Evolutionary conservation across 2,113 vertebrate species (phyloP).

Genomic region (Charina bottae): DNA sequence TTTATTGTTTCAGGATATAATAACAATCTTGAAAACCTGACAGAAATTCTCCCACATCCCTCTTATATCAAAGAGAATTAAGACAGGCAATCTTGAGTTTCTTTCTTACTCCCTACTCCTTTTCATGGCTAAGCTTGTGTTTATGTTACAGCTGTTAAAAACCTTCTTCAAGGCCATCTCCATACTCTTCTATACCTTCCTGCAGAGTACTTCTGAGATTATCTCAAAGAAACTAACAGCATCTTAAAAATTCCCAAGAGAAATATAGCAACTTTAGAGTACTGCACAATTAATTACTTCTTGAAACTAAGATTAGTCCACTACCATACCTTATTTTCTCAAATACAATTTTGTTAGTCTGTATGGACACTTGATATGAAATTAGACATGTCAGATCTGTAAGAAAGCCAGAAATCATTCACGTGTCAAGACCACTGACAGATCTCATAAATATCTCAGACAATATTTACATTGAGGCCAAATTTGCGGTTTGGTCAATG

Average conservation of each 20-base stretch:
- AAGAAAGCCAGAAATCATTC: slow-evolving; percentile 32
- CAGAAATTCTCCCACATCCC: neutral
- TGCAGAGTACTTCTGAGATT: neutral
- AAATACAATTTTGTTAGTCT: neutral
- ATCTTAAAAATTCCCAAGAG: neutral
- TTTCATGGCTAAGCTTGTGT: neutral
- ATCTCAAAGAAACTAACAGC: neutral
- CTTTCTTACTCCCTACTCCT: neutral
- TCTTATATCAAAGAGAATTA: neutral
- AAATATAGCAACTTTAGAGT: neutral
- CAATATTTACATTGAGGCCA: slow-evolving; percentile 56
- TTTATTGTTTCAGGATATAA: neutral
- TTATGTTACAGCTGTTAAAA: neutral
- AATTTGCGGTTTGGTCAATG: slow-evolving; percentile 57
- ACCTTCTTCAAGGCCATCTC: neutral
- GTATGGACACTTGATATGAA: slow-evolving; percentile 5
- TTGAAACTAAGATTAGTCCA: neutral
- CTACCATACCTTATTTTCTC: neutral
- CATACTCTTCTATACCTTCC: neutral
- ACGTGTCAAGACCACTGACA: slow-evolving; percentile 5
- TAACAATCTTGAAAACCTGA: neutral
- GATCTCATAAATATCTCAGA: slow-evolving; percentile 37
- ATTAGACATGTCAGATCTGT: neutral
- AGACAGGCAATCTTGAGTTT: neutral
- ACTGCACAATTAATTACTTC: neutral